These are phyloP conservation scores for Miichthys miiuy DNA, from an alignment of 2,797 vertebrate genomes.

Conservation along the genomic window DNA sequence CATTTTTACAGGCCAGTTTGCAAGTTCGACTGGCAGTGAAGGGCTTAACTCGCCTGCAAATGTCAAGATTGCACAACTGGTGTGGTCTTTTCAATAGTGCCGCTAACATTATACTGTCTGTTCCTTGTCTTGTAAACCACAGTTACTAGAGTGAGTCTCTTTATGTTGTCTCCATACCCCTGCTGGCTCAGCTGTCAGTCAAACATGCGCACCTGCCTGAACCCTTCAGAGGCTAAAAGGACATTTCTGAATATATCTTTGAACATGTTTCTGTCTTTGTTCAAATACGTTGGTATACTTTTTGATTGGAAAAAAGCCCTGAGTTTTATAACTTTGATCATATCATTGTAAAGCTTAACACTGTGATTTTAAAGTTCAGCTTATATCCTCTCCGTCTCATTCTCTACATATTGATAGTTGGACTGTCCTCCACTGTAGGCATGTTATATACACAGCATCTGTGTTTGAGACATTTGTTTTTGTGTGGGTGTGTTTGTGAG, in stretches of 20 bases:
- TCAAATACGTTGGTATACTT: neutral
- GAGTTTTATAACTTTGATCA: neutral
- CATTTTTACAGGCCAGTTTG: constrained; percentile 9
- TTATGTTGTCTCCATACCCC: constrained; percentile 7
- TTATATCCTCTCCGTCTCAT: neutral
- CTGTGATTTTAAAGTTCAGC: neutral
- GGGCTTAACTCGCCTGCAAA: constrained; percentile 5
- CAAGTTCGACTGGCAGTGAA: neutral
- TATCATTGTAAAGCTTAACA: neutral
- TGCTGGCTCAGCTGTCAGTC: constrained; percentile 46
- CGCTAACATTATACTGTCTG: constrained; percentile 12
- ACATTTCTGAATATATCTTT: neutral
- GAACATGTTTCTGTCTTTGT: neutral
- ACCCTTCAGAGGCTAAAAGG: constrained; percentile 1
- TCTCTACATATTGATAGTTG: constrained; percentile 14
- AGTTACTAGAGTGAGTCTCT: constrained; percentile 19
- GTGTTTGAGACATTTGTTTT: constrained; percentile 9
- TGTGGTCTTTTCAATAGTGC: neutral
- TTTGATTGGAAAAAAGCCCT: neutral
- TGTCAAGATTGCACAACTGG: constrained; percentile 1
- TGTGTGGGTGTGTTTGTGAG: constrained; percentile 10
- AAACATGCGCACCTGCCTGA: constrained; percentile 13
- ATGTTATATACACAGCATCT: neutral
- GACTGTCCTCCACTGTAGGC: neutral
- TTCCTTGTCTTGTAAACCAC: constrained; percentile 38